Evolutionary conservation across 2,113 vertebrate species (phyloP).

Genomic region (Romanogobio albipinnatus): DNA sequence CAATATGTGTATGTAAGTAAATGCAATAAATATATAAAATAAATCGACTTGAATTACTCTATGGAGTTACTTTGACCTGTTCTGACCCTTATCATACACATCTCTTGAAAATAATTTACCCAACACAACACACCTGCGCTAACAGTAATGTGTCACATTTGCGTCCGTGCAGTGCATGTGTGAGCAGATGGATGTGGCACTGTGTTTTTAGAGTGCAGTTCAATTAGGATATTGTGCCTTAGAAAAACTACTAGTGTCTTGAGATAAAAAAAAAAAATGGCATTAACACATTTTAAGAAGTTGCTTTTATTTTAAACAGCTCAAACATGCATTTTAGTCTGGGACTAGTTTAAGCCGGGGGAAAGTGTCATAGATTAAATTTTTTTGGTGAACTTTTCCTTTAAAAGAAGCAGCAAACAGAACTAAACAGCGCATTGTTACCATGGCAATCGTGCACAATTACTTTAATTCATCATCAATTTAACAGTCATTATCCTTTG

Average conservation of each 20-base stretch:
- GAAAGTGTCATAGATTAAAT: too few species aligned
- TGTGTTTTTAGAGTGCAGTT: too few species aligned
- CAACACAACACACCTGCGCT: background rate
- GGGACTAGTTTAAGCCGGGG: too few species aligned
- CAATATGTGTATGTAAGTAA: background rate
- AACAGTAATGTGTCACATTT: background rate
- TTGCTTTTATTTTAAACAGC: too few species aligned
- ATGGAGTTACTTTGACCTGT: background rate
- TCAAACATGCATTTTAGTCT: too few species aligned
- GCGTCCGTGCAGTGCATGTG: background rate
- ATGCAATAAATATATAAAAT: too few species aligned
- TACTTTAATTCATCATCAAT: slow-evolving; percentile 4
- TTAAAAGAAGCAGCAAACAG: background rate
- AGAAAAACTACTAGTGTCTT: too few species aligned
- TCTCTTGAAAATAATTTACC: background rate
- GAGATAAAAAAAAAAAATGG: too few species aligned
- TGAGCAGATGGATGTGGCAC: too few species aligned
- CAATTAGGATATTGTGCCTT: too few species aligned
- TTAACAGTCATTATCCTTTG: background rate
- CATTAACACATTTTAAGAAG: too few species aligned
- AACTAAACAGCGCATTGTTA: slow-evolving; percentile 34
- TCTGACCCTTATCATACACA: background rate
- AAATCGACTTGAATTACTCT: background rate
- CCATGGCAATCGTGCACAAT: slow-evolving; percentile 7
- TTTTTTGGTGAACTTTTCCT: background rate